phyloP scores from a whole-genome alignment of 2,113 vertebrate genomes.

The Nipponia nippon region DNA sequence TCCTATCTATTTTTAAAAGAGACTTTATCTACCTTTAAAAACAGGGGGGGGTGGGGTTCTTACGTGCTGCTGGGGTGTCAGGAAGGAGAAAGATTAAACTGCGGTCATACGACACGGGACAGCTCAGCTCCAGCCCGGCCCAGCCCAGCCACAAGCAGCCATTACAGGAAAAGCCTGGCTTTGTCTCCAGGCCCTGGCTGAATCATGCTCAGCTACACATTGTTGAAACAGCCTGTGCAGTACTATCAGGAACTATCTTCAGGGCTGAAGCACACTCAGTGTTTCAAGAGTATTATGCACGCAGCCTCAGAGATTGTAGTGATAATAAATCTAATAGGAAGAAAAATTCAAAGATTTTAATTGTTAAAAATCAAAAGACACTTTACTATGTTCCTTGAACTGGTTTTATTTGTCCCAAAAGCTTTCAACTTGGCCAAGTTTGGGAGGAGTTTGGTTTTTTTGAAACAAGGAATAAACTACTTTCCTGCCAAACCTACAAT shows the following conservation, averaged over 20 bases:
- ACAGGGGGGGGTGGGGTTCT: background rate
- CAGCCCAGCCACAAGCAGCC: conserved; percentile 39
- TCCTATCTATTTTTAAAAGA: background rate
- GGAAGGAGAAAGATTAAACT: background rate
- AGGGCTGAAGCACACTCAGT: background rate
- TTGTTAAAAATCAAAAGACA: background rate
- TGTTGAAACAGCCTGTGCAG: background rate
- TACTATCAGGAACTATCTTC: background rate
- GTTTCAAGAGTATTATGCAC: background rate
- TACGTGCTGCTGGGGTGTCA: background rate
- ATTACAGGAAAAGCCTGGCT: conserved; percentile 58
- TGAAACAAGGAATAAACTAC: conserved; percentile 11
- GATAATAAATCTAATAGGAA: background rate
- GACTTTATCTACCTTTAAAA: conserved; percentile 5
- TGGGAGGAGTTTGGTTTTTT: background rate
- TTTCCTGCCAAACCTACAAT: background rate
- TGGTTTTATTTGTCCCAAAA: conserved; percentile 13
- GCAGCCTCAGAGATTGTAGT: background rate
- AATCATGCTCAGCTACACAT: background rate
- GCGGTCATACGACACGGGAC: background rate
- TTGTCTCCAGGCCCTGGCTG: conserved; percentile 36
- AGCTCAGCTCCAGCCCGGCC: conserved; percentile 16
- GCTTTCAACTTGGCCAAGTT: background rate
- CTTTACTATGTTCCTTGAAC: background rate
- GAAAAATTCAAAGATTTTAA: background rate